Conservation (phyloP, 2,888 invertebrate species). For the Caenorhabditis sp. region DNA sequence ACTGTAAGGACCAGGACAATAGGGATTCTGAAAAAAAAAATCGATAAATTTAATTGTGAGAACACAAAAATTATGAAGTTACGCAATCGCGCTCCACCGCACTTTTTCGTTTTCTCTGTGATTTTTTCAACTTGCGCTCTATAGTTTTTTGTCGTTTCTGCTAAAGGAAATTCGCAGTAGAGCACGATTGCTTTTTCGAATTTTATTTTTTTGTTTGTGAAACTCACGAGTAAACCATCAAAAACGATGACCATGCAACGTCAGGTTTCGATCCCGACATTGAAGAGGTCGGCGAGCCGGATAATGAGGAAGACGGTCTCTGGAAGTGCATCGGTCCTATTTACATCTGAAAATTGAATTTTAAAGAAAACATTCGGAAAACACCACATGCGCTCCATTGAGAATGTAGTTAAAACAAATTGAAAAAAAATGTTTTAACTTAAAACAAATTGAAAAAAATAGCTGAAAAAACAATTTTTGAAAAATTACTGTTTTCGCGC, state of each 20-base stretch:
- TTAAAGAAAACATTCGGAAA: neutral
- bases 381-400: neutral
- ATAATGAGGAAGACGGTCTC: slow-evolving; percentile 41
- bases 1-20: slow-evolving; percentile 64
- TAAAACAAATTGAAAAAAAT: no score
- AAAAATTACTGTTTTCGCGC: no score
- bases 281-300: neutral
- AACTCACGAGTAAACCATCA: slow-evolving; percentile 59
- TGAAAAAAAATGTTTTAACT: no score
- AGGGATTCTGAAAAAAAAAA: slow-evolving; percentile 68
- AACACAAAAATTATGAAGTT: no score
- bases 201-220: neutral
- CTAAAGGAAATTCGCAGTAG: no score
- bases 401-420: neutral
- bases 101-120: no score
- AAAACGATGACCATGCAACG: slow-evolving; percentile 58
- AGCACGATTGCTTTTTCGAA: neutral
- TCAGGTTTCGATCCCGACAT: slow-evolving; percentile 28
- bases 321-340: slow-evolving; percentile 46
- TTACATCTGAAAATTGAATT: slow-evolving; percentile 44
- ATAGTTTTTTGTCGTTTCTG: no score
- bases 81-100: no score
- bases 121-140: no score
- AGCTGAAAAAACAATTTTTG: no score
- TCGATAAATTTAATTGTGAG: no score